Conservation (phyloP, 2,113 vertebrate species). For the Otocyon megalotis region DNA sequence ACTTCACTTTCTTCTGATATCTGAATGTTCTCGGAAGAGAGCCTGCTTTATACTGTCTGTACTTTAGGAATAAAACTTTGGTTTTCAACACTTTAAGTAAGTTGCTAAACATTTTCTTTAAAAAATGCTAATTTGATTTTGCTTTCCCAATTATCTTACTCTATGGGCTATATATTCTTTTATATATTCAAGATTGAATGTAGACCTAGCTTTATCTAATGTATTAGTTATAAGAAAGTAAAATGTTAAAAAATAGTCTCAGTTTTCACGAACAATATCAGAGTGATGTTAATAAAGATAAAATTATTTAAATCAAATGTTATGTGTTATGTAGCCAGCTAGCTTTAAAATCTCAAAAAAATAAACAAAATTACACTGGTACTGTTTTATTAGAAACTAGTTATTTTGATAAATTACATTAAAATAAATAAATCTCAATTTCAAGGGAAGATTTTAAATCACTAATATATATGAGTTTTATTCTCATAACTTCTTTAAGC, state of each 20-base stretch:
- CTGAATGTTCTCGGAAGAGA: constrained; percentile 48
- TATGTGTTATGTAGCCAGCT: neutral
- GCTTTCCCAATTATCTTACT: constrained; percentile 42
- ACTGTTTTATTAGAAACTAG: constrained; percentile 17
- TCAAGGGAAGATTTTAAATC: constrained; percentile 23
- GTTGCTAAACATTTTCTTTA: constrained; percentile 50
- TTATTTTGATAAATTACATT: constrained; percentile 26
- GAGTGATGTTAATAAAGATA: constrained; percentile 10
- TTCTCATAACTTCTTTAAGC: neutral
- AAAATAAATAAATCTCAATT: constrained; percentile 51
- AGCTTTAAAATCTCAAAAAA: constrained; percentile 35
- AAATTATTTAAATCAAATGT: neutral
- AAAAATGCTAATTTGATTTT: constrained; percentile 29
- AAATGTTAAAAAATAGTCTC: neutral
- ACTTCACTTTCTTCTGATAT: constrained; percentile 70
- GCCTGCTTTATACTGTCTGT: constrained; percentile 37
- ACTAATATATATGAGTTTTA: neutral
- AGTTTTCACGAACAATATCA: neutral
- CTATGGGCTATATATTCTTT: neutral
- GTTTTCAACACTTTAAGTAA: constrained; percentile 65
- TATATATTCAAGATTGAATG: constrained; percentile 9
- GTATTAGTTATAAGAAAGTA: constrained; percentile 16
- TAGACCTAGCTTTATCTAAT: neutral
- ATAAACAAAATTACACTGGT: constrained; percentile 19
- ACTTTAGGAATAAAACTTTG: constrained; percentile 63